Conservation (phyloP, 2,888 invertebrate genomes). For the Torymus texanus region DNA sequence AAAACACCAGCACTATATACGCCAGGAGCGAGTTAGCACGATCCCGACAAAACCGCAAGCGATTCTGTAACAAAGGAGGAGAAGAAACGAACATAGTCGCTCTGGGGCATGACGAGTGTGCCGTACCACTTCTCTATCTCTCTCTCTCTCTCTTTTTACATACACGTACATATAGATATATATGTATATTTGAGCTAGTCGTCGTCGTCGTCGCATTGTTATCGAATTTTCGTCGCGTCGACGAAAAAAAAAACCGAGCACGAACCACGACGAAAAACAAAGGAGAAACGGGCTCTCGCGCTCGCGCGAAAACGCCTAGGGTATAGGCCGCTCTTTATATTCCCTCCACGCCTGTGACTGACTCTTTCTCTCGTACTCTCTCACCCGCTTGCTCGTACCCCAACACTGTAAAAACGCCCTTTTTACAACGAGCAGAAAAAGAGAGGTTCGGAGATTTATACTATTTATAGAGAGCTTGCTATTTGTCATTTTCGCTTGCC, state of each 20-base stretch:
- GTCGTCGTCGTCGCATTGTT: constrained; percentile 30
- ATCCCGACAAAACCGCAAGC: not conserved
- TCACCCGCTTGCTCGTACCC: not conserved
- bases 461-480: constrained; percentile 16
- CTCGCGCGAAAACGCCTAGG: constrained; percentile 33
- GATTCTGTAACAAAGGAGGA: not conserved
- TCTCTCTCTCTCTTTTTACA: no score
- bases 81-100: not conserved
- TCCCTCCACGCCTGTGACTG: constrained; percentile 2
- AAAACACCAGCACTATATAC: not conserved
- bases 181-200: no score
- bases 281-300: constrained; percentile 9
- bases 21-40: not conserved
- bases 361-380: constrained; percentile 1
- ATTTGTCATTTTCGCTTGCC: not conserved
- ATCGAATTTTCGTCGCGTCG: constrained; percentile 37
- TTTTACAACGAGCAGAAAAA: constrained; percentile 1
- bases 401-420: not conserved
- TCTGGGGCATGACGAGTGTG: no score
- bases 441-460: constrained; percentile 21
- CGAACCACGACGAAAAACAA: constrained; percentile 21
- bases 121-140: no score
- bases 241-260: constrained; percentile 7
- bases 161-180: no score
- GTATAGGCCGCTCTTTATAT: constrained; percentile 9